A percentile compares a stretch with the other conserved stretches of the same genome.
phyloP scores from a whole-genome alignment of 2,797 vertebrate genomes.

The Aeoliscus strigatus region DNA sequence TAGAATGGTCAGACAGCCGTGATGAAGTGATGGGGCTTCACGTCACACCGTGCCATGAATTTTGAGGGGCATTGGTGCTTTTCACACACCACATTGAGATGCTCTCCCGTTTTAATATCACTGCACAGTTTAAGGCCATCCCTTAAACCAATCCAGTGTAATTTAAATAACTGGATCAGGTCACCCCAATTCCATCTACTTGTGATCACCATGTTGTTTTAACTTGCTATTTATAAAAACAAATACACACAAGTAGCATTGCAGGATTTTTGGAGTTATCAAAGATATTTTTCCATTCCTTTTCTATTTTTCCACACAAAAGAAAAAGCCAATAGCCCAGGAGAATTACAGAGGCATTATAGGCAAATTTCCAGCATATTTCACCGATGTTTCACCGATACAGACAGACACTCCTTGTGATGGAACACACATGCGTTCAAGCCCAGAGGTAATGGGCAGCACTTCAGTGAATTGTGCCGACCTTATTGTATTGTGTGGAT shows the following conservation, averaged over 20 bases:
- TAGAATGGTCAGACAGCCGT: slow-evolving; percentile 50
- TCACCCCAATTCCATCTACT: slow-evolving; percentile 35
- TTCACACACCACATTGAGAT: slow-evolving; percentile 19
- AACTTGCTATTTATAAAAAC: slow-evolving; percentile 4
- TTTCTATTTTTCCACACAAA: slow-evolving; percentile 12
- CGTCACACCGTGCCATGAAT: slow-evolving; percentile 35
- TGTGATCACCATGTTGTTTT: slow-evolving; percentile 8
- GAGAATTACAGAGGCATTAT: slow-evolving; percentile 36
- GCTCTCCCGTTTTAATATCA: slow-evolving; percentile 10
- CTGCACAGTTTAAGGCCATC: no score
- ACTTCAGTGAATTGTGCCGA: slow-evolving; percentile 76
- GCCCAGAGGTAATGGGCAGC: slow-evolving; percentile 73
- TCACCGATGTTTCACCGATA: slow-evolving; percentile 48
- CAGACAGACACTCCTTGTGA: slow-evolving; percentile 32
- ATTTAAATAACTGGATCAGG: slow-evolving; percentile 42
- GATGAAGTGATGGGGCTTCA: slow-evolving; percentile 56
- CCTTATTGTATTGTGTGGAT: slow-evolving; percentile 79
- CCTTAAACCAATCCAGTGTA: slow-evolving; percentile 29
- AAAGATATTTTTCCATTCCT: no score
- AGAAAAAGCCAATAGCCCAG: slow-evolving; percentile 23
- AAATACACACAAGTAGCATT: slow-evolving; percentile 1
- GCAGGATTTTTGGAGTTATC: no score
- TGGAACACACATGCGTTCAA: slow-evolving; percentile 54
- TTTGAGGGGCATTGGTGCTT: slow-evolving; percentile 27
- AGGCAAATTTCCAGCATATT: slow-evolving; percentile 47